phyloP scores from a whole-genome alignment of 2,888 invertebrate species.

The Drosophila colorata region DNA sequence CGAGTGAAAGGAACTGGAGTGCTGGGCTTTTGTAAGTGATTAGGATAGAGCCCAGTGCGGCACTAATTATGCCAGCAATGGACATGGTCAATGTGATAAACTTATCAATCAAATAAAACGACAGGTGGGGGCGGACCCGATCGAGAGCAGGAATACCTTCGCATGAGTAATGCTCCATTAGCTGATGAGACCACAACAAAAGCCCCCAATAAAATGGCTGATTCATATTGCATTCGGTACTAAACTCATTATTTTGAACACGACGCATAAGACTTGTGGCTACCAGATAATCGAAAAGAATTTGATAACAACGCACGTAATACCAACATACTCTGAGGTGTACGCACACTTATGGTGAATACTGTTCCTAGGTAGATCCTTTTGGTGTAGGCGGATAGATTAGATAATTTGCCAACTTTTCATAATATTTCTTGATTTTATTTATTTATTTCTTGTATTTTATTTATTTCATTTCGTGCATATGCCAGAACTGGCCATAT shows the following conservation, averaged over 20 bases:
- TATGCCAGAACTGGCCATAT: no score
- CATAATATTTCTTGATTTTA: no score
- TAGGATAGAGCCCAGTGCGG: slow-evolving; percentile 5
- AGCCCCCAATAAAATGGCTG: not conserved
- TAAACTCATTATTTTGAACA: not conserved
- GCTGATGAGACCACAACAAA: slow-evolving; percentile 28
- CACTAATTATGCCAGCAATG: slow-evolving; percentile 19
- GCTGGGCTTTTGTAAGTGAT: slow-evolving; percentile 9
- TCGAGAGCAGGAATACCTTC: not conserved
- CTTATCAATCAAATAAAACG: slow-evolving; percentile 41
- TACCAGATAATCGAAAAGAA: slow-evolving; percentile 8
- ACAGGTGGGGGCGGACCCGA: not conserved
- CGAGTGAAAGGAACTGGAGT: not conserved
- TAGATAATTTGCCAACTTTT: no score
- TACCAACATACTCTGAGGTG: not conserved
- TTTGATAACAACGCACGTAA: not conserved
- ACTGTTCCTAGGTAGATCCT: no score
- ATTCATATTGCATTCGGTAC: slow-evolving; percentile 4
- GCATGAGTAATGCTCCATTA: slow-evolving; percentile 43
- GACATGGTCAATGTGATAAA: slow-evolving; percentile 6
- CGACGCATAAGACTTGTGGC: not conserved
- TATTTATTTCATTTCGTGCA: no score
- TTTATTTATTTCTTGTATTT: no score
- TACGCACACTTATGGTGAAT: no score
- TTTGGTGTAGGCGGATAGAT: no score